Base-by-base conservation (phyloP, 2,113 vertebrate genomes). In the Laticauda laticaudata region DNA sequence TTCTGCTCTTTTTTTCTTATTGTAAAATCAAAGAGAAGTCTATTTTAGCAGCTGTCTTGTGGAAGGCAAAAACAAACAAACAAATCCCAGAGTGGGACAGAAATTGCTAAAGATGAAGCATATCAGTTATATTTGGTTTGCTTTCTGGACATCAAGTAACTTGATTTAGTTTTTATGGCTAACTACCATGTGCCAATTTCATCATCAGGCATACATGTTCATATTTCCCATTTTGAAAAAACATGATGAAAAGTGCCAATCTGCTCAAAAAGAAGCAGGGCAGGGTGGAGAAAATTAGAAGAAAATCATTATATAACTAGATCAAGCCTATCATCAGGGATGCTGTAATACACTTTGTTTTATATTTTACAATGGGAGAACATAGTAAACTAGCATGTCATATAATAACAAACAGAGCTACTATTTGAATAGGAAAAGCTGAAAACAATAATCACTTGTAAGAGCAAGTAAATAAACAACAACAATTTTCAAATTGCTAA, bases 81-180 rank as follows among this genome's bases (percentile, higher is more conserved):
- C 0, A 59, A 93, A 89, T 86, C 92, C 34, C 69, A 95, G 89
- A 94, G 56, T 87, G 86, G 1, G 93, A 69, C 43, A 81, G 91
- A 56, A 93, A 94, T 48, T 54, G 51, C 0, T 14, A 91, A 20
- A 9, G 29, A 92, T 29, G 45, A 64, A 55, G 14, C 34, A 93
- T 59, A 55, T 86, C 23, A 51, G 12, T 69, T 81, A 90, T 91
- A 81, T 26, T 86, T 92, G n/a, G 51, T 96, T 93, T 92, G 69
- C 14, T 51, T 23, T 90, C 87, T 54, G 90, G 64, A n/a, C 61
- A 92, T 89, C 26, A 93, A 93, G 69, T 6, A 10, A 18, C 56
- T 95, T 92, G 39, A 34, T 90, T 86, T 5, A 39, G 0, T 0
- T 88, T 87, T 0, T 9, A 89, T 90, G 29, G n/a, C 45, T 91